These are phyloP conservation scores for Polydesmus complanatus DNA, from an alignment of 2,888 invertebrate genomes.

Conservation along the genomic window DNA sequence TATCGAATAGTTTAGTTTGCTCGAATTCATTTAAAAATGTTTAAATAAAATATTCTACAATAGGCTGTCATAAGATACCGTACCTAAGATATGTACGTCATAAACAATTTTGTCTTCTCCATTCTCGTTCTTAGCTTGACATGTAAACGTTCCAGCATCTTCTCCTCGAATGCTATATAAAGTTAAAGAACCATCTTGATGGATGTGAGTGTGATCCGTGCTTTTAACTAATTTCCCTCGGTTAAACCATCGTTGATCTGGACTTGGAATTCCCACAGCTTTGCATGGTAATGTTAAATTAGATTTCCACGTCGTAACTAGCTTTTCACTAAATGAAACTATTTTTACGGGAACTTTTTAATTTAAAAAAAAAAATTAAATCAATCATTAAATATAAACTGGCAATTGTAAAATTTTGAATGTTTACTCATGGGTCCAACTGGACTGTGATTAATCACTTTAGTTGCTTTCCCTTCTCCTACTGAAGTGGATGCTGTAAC, in stretches of 20 bases:
- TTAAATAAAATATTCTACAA: background rate
- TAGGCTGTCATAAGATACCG: background rate
- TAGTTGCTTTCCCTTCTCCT: conserved; percentile 83
- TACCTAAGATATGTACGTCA: conserved; percentile 13
- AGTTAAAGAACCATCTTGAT: conserved; percentile 12
- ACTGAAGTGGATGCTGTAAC: conserved; percentile 87
- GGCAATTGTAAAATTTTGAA: no score
- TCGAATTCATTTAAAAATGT: no score
- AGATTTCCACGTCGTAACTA: conserved; percentile 50
- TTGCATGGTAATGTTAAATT: conserved; percentile 81
- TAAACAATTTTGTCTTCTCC: conserved; percentile 10
- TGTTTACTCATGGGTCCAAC: background rate
- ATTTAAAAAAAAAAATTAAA: background rate
- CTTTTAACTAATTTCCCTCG: background rate
- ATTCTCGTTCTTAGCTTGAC: conserved; percentile 14
- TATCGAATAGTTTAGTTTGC: no score
- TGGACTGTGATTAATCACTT: conserved; percentile 50
- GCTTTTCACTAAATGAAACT: conserved; percentile 82
- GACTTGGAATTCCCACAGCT: conserved; percentile 80
- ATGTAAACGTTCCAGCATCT: conserved; percentile 15
- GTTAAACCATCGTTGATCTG: conserved; percentile 61
- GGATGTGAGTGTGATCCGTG: background rate
- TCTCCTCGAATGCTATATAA: conserved; percentile 16
- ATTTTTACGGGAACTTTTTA: conserved; percentile 7
- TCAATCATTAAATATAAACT: no score